phyloP scores from a whole-genome alignment of 2,797 vertebrate species.

The Clarias fuscus region DNA sequence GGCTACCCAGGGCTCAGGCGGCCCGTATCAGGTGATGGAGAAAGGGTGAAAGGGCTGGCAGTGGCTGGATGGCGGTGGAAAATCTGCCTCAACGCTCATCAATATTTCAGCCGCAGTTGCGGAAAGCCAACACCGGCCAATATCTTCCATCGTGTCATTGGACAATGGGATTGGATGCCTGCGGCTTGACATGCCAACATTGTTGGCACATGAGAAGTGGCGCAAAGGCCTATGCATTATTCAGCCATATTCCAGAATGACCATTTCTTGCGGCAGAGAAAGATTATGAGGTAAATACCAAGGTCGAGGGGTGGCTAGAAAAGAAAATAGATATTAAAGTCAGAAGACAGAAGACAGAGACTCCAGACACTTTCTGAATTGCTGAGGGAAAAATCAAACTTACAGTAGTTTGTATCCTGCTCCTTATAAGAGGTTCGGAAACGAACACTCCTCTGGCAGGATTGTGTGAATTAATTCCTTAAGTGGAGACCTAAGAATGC shows the following conservation, averaged over 20 bases:
- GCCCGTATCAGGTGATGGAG: constrained; percentile 76
- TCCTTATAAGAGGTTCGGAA: not conserved
- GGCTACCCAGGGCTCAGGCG: constrained; percentile 39
- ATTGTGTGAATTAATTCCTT: not conserved
- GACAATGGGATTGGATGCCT: constrained; percentile 82
- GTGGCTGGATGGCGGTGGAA: constrained; percentile 84
- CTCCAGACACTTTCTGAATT: not conserved
- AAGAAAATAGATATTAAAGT: constrained; percentile 2
- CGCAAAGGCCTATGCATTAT: constrained; percentile 82
- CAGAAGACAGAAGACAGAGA: not conserved
- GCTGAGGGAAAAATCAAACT: not conserved
- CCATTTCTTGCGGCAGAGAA: constrained; percentile 47
- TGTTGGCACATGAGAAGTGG: constrained; percentile 80
- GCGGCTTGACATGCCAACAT: constrained; percentile 82
- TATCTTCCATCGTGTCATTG: constrained; percentile 87
- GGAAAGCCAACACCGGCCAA: constrained; percentile 86
- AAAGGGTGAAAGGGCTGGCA: constrained; percentile 70
- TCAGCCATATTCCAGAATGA: constrained; percentile 68
- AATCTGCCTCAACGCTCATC: constrained; percentile 88
- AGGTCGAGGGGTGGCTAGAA: constrained; percentile 26
- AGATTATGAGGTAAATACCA: constrained; percentile 11
- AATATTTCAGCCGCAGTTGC: constrained; percentile 88
- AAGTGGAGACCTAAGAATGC: constrained; percentile 5
- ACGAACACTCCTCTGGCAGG: not conserved
- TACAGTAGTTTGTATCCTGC: not conserved